These are phyloP conservation scores for Astreopora myriophthalma DNA, from an alignment of 64 coral and sea anemone genomes.

Conservation along the genomic window DNA sequence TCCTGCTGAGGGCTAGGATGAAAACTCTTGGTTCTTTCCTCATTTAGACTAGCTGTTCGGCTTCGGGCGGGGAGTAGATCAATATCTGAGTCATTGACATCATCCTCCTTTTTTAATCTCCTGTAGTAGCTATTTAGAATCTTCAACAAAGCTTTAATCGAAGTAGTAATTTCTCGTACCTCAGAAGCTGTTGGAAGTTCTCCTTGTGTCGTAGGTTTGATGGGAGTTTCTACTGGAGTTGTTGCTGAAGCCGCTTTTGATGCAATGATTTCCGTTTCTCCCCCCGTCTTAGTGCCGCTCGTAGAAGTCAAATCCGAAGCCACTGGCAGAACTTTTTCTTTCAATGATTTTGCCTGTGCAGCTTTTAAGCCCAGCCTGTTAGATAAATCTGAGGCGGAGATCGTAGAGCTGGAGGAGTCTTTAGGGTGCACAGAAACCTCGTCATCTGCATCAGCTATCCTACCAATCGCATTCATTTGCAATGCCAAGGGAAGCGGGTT, in stretches of 20 bases:
- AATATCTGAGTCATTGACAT: not conserved
- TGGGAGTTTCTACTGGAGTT: not conserved
- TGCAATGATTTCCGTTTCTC: constrained; percentile 21
- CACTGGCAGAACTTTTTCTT: constrained; percentile 20
- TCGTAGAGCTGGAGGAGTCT: not conserved
- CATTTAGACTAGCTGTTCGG: not conserved
- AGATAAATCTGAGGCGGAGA: not conserved
- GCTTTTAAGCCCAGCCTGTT: not conserved
- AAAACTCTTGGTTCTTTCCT: not conserved
- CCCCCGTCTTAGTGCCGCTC: not conserved
- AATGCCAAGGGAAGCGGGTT: not conserved
- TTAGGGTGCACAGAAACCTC: not conserved
- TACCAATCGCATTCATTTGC: constrained; percentile 34
- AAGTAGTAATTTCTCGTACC: constrained; percentile 14
- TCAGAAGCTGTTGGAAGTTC: constrained; percentile 20
- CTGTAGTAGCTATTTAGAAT: constrained; percentile 2
- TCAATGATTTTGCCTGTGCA: not conserved
- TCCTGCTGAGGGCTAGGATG: not conserved
- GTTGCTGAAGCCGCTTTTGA: not conserved
- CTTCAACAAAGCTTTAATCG: constrained; percentile 32
- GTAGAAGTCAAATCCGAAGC: not conserved
- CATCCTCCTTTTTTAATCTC: not conserved
- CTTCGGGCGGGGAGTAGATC: not conserved
- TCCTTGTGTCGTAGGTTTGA: not conserved
- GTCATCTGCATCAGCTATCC: not conserved